phyloP scores from a whole-genome alignment of 1,140 invertebrate genomes.

The Drosophila kanapiae region DNA sequence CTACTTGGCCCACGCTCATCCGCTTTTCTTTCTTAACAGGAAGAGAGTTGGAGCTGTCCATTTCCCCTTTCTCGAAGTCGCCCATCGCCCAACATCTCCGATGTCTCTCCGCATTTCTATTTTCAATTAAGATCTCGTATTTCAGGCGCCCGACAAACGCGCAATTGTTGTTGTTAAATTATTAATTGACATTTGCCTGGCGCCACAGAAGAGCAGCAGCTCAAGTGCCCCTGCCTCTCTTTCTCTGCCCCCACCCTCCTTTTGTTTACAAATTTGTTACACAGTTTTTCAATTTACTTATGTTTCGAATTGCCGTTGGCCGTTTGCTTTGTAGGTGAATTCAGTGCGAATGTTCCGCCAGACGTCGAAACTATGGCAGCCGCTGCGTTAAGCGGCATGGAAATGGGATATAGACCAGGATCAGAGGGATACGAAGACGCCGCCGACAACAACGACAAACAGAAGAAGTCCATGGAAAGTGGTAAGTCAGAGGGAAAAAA shows the following conservation, averaged over 20 bases:
- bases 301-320: constrained; percentile 32
- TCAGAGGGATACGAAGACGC: constrained; percentile 6
- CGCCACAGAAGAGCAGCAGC: constrained; percentile 44
- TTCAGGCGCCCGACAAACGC: constrained; percentile 59
- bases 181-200: constrained; percentile 63
- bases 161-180: constrained; percentile 68
- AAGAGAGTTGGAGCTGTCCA: constrained; percentile 16
- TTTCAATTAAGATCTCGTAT: constrained; percentile 66
- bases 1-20: constrained; percentile 53
- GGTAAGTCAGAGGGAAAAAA: constrained; percentile 59
- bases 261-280: constrained; percentile 56
- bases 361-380: constrained; percentile 45
- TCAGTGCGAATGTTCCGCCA: constrained; percentile 42
- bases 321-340: constrained; percentile 60
- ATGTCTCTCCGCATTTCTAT: constrained; percentile 38
- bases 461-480: constrained; percentile 32
- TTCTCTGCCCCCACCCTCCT: background rate
- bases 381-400: constrained; percentile 46
- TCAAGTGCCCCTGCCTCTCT: constrained; percentile 38
- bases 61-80: constrained; percentile 3
- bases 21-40: constrained; percentile 13
- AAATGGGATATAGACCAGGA: constrained; percentile 38
- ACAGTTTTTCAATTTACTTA: constrained; percentile 63
- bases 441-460: constrained; percentile 21
- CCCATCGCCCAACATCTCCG: background rate